These are phyloP conservation scores for Melieria crassipennis DNA, from an alignment of 2,888 invertebrate species.

Conservation along the genomic window DNA sequence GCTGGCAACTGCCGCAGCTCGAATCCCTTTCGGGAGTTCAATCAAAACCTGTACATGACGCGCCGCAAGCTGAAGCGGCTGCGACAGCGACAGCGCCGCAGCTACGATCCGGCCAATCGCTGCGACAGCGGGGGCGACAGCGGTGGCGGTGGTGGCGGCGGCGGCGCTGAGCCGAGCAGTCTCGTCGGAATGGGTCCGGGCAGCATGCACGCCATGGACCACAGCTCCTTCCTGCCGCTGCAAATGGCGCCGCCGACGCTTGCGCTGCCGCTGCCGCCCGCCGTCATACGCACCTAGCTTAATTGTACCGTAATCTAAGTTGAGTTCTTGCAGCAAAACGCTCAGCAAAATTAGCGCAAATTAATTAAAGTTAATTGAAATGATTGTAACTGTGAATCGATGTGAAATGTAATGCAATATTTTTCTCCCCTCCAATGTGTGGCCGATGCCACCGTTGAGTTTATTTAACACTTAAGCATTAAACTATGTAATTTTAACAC, in stretches of 20 bases:
- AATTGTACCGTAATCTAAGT: conserved; percentile 6
- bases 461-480: conserved; percentile 40
- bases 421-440: conserved; percentile 13
- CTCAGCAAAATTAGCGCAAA: background rate
- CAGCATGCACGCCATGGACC: conserved; percentile 9
- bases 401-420: conserved; percentile 54
- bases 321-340: conserved; percentile 26
- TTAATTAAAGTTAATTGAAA: conserved; percentile 11
- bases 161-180: conserved; percentile 31
- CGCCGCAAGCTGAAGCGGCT: conserved; percentile 61
- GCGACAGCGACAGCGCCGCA: conserved; percentile 47
- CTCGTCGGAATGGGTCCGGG: background rate
- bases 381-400: conserved; percentile 40
- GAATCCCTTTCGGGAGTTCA: conserved; percentile 56
- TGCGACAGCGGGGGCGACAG: conserved; percentile 9
- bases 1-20: conserved; percentile 2
- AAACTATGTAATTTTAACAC: conserved; percentile 8
- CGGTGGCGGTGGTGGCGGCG: conserved; percentile 28
- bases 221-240: conserved; percentile 39
- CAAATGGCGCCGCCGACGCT: conserved; percentile 37
- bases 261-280: conserved; percentile 41
- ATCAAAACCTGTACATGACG: conserved; percentile 61
- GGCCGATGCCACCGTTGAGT: conserved; percentile 14
- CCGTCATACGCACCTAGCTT: conserved; percentile 47
- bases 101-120: conserved; percentile 39